Evolutionary conservation across 2,113 vertebrate species (phyloP).

Genomic region (Illadopsis cleaveri): DNA sequence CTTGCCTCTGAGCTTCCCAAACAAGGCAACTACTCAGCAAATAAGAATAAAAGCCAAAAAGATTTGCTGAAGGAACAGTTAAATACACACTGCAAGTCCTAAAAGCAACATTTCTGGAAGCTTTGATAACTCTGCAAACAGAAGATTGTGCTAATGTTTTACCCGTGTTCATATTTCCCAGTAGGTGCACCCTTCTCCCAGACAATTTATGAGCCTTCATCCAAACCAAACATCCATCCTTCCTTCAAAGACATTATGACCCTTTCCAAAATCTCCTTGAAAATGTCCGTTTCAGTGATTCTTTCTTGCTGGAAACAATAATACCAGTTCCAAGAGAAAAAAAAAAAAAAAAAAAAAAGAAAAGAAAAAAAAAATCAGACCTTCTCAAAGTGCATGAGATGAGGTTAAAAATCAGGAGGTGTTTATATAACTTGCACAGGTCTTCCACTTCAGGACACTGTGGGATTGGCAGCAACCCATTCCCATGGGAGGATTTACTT

Average conservation of each 20-base stretch:
- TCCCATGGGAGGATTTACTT: not conserved
- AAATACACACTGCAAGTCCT: not conserved
- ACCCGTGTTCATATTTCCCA: not conserved
- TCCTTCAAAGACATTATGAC: not conserved
- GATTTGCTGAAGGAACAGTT: not conserved
- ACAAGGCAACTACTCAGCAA: not conserved
- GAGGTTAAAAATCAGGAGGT: not conserved
- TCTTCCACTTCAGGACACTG: not conserved
- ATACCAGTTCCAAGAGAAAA: not conserved
- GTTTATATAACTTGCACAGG: not conserved
- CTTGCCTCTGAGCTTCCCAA: not conserved
- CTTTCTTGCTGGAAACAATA: not conserved
- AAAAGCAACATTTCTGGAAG: not conserved
- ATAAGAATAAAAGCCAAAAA: not conserved
- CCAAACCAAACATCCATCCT: not conserved
- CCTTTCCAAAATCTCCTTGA: not conserved
- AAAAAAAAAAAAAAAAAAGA: no score
- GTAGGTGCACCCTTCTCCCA: not conserved
- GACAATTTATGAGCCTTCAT: not conserved
- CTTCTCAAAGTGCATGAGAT: not conserved
- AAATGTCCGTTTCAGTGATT: not conserved
- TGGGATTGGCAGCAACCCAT: not conserved
- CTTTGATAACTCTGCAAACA: conserved; percentile 1
- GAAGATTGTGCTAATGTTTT: not conserved
- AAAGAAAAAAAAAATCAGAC: not conserved